A percentile compares a stretch with the other conserved stretches of the same genome.
These are phyloP conservation scores for Nemapogon koenigi DNA, from an alignment of 2,888 invertebrate genomes.

Conservation along the genomic window DNA sequence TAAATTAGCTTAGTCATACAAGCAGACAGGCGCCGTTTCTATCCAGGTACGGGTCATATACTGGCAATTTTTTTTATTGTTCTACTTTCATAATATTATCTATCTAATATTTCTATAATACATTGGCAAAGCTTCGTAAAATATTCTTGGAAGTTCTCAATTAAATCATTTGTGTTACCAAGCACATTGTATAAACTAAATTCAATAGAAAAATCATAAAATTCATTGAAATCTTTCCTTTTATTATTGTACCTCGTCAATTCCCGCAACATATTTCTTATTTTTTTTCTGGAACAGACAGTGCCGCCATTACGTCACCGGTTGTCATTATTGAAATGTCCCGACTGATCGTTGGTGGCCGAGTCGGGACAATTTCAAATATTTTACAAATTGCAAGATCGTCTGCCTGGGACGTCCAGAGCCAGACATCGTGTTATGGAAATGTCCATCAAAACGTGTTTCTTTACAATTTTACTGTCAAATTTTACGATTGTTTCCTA, in stretches of 20 bases:
- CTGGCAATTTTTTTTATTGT: no score
- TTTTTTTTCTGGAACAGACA: conserved; percentile 25
- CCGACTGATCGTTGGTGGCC: conserved; percentile 44
- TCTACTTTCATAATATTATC: no score
- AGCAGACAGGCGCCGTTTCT: no score
- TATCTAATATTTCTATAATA: no score
- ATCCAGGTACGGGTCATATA: no score
- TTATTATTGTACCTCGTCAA: conserved; percentile 19
- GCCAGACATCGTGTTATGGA: conserved; percentile 24
- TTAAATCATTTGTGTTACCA: no score
- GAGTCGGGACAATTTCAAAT: conserved; percentile 45
- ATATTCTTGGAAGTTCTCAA: no score
- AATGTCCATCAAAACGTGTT: conserved; percentile 16
- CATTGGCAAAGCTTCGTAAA: no score
- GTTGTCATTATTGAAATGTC: conserved; percentile 49
- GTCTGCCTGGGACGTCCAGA: conserved; percentile 31
- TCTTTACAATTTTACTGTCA: no score
- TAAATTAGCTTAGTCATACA: no score
- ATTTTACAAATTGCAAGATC: conserved; percentile 56
- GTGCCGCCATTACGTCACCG: conserved; percentile 31
- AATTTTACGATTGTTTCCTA: no score
- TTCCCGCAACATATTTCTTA: conserved; percentile 44
- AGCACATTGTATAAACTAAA: conserved; percentile 4
- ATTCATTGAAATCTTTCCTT: conserved; percentile 11
- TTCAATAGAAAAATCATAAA: conserved; percentile 7